Percentiles rank a stretch among this genome's conserved stretches.
Evolutionary conservation across 2,888 invertebrate genomes (phyloP).

Genomic region (Eupithecia exiguata): DNA sequence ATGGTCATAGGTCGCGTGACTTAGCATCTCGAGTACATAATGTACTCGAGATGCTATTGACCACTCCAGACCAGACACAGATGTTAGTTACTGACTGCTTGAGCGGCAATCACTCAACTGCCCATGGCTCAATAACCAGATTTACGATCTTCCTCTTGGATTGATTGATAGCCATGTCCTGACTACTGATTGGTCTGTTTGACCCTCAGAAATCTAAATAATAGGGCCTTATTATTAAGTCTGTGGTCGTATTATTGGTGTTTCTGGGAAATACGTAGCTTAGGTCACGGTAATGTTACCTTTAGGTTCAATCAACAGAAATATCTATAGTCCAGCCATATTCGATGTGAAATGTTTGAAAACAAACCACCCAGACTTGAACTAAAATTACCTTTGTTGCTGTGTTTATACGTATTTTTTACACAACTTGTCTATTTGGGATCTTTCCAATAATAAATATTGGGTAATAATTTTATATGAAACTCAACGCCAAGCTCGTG

Average conservation of each 20-base stretch:
- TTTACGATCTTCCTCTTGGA: neutral
- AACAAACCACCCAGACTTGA: neutral
- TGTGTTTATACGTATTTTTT: no score
- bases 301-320: neutral
- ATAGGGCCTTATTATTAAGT: no score
- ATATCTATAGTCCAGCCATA: neutral
- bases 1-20: no score
- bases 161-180: neutral
- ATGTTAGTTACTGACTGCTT: neutral
- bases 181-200: slow-evolving; percentile 4
- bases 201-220: no score
- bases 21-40: no score
- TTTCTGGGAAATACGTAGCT: neutral
- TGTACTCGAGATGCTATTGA: neutral
- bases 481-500: neutral
- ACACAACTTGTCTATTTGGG: no score
- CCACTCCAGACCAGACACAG: neutral
- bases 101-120: neutral
- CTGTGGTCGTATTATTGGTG: neutral
- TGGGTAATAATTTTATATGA: no score
- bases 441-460: no score
- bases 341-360: neutral
- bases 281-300: no score
- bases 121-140: neutral
- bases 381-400: no score